Conservation (phyloP, 2,888 invertebrate species). For the Pyrrhosoma nymphula region DNA sequence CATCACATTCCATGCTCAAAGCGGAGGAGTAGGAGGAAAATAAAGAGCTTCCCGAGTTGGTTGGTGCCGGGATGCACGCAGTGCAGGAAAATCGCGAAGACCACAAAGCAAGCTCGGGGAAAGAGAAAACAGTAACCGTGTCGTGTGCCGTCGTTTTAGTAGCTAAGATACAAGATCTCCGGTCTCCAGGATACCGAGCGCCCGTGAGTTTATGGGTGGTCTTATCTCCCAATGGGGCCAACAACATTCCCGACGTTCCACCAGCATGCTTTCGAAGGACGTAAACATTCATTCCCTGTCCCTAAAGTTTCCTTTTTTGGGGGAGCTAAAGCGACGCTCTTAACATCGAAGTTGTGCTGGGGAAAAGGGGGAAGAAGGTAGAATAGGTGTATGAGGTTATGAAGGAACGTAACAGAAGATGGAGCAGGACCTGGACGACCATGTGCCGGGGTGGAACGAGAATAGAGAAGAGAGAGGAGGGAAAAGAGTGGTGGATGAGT, state of each 20-base stretch:
- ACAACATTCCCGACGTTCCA: slow-evolving; percentile 10
- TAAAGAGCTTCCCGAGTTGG: not conserved
- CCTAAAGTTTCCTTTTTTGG: not conserved
- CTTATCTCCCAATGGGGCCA: not conserved
- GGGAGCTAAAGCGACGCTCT: not conserved
- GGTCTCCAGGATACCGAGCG: not conserved
- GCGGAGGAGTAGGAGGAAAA: not conserved
- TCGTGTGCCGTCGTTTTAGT: not conserved
- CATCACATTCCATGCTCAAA: not conserved
- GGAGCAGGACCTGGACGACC: not conserved
- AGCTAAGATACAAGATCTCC: not conserved
- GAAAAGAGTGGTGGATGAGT: not conserved
- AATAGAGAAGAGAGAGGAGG: not conserved
- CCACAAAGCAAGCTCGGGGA: not conserved
- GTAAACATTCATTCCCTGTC: not conserved
- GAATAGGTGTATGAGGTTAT: too few relatives aligned
- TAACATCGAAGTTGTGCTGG: not conserved
- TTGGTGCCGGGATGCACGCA: not conserved
- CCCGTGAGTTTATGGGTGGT: not conserved
- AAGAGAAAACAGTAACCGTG: not conserved
- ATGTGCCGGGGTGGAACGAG: not conserved
- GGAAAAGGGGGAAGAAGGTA: not conserved
- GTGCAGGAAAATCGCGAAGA: not conserved
- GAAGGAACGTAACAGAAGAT: not conserved
- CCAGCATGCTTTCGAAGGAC: slow-evolving; percentile 9